Conservation (phyloP, 2,888 invertebrate genomes). For the Lamellibrachia columna region DNA sequence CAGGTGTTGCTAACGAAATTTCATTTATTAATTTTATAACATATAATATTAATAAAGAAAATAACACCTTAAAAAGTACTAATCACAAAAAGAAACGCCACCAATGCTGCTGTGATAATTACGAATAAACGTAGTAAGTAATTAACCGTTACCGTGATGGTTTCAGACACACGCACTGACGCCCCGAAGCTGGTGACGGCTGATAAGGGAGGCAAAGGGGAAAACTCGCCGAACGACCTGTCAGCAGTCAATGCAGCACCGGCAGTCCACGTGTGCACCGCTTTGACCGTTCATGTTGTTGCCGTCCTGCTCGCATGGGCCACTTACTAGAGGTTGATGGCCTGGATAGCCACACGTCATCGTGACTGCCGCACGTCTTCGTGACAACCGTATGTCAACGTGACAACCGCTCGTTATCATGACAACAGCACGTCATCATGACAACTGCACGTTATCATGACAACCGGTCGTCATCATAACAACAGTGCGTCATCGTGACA, state of each 20-base stretch:
- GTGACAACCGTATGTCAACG: too few relatives aligned
- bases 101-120: neutral
- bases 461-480: neutral
- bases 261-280: neutral
- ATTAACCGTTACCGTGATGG: neutral
- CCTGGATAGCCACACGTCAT: neutral
- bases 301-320: neutral
- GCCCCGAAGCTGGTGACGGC: neutral
- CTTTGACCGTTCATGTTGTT: neutral
- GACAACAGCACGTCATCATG: neutral
- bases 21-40: too few relatives aligned
- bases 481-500: neutral
- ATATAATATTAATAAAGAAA: too few relatives aligned
- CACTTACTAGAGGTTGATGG: neutral
- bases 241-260: neutral
- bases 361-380: too few relatives aligned
- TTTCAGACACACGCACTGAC: neutral
- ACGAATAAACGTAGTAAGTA: neutral
- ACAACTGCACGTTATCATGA: neutral
- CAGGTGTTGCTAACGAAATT: too few relatives aligned
- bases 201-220: neutral
- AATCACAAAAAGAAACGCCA: too few relatives aligned
- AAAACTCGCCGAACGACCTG: neutral
- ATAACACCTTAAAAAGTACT: too few relatives aligned
- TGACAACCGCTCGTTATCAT: too few relatives aligned